Evolutionary conservation across 2,797 vertebrate species (phyloP).

Genomic region (Sphaeramia orbicularis): DNA sequence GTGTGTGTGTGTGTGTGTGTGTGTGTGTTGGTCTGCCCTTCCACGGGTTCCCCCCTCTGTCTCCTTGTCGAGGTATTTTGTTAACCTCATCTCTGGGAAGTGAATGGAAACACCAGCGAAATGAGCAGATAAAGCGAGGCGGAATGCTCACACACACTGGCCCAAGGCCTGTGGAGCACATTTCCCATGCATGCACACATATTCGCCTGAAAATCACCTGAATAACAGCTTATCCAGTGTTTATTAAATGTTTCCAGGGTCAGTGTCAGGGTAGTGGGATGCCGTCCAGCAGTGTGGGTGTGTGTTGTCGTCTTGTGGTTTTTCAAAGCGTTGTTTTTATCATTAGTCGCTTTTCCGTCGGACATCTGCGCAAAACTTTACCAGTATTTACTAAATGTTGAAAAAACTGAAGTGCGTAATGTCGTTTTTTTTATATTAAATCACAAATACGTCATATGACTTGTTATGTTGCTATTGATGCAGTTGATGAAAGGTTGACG

Average conservation of each 20-base stretch:
- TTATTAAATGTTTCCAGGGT: conserved; percentile 77
- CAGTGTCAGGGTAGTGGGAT: conserved; percentile 63
- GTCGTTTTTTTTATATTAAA: too few relatives aligned
- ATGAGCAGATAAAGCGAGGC: conserved; percentile 65
- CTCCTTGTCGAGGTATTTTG: conserved; percentile 63
- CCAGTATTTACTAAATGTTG: too few relatives aligned
- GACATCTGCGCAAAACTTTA: too few relatives aligned
- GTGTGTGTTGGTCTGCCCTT: conserved; percentile 13
- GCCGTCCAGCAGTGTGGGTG: too few relatives aligned
- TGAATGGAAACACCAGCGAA: conserved; percentile 47
- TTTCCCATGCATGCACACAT: conserved; percentile 48
- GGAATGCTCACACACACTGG: conserved; percentile 17
- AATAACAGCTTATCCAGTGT: conserved; percentile 67
- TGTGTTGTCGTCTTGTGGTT: conserved; percentile 22
- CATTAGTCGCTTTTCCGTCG: too few relatives aligned
- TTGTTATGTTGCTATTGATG: too few relatives aligned
- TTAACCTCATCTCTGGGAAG: conserved; percentile 69
- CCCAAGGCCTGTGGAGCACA: conserved; percentile 47
- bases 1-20: conserved; percentile 18
- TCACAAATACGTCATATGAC: too few relatives aligned
- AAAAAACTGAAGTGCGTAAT: too few relatives aligned
- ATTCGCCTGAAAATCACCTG: conserved; percentile 58
- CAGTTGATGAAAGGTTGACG: too few relatives aligned
- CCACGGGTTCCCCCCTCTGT: too few relatives aligned
- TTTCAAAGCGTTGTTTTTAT: conserved; percentile 33